Evolutionary conservation across 2,797 vertebrate genomes (phyloP).

Genomic region (Champsocephalus gunnari): DNA sequence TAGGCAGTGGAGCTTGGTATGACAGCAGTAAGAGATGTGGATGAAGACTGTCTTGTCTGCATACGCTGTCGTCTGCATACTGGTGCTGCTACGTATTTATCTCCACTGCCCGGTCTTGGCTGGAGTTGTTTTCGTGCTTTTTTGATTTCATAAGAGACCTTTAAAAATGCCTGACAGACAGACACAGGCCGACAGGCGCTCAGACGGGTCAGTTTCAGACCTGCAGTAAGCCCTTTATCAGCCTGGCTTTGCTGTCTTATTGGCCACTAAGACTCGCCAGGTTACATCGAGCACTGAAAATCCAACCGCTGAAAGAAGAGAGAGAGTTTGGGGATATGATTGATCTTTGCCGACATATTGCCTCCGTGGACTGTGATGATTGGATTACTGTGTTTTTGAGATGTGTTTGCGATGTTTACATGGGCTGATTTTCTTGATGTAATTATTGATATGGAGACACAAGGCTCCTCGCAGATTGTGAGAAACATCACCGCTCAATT

Average conservation of each 20-base stretch:
- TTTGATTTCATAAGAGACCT: slow-evolving; percentile 76
- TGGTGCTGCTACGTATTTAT: slow-evolving; percentile 30
- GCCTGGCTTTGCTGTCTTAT: slow-evolving; percentile 77
- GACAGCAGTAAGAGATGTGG: slow-evolving; percentile 28
- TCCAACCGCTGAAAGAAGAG: slow-evolving; percentile 31
- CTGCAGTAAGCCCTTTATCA: slow-evolving; percentile 73
- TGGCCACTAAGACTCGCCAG: slow-evolving; percentile 68
- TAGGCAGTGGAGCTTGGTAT: slow-evolving; percentile 17
- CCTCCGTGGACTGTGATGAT: slow-evolving; percentile 53
- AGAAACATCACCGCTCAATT: slow-evolving; percentile 32
- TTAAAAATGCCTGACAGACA: slow-evolving; percentile 69
- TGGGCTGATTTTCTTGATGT: slow-evolving; percentile 25
- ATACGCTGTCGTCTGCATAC: slow-evolving; percentile 25
- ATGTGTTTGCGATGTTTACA: slow-evolving; percentile 49
- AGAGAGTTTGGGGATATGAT: slow-evolving; percentile 51
- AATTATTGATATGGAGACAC: slow-evolving; percentile 51
- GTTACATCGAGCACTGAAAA: slow-evolving; percentile 58
- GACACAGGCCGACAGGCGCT: slow-evolving; percentile 46
- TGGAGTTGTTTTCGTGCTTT: slow-evolving; percentile 42
- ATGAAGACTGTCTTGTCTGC: slow-evolving; percentile 29
- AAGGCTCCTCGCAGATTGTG: background rate
- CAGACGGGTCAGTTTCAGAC: slow-evolving; percentile 66
- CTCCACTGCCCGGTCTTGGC: slow-evolving; percentile 22
- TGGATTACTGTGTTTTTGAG: slow-evolving; percentile 62
- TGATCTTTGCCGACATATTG: slow-evolving; percentile 60